Evolutionary conservation across 2,113 vertebrate species (phyloP).

Genomic region (Sinocyclocheilus maitianheensis): DNA sequence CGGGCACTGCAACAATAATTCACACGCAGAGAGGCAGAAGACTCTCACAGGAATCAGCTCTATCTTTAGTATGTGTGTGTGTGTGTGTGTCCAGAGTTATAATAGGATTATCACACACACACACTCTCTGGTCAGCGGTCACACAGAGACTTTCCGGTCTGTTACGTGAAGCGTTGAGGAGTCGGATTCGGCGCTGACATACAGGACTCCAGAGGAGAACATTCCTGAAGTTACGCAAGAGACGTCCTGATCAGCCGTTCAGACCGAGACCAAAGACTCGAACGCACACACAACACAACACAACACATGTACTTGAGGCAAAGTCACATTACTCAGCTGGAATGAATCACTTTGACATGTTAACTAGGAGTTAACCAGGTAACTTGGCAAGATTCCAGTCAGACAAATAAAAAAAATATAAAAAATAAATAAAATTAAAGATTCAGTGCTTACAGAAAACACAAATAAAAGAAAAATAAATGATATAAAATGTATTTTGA

Average conservation of each 20-base stretch:
- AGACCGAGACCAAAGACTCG: background rate
- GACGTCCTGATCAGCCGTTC: background rate
- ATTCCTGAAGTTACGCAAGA: background rate
- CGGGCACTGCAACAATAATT: background rate
- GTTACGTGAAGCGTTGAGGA: background rate
- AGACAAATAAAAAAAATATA: too few species aligned
- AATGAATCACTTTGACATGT: background rate
- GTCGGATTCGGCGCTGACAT: background rate
- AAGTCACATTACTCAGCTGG: background rate
- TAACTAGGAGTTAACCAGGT: background rate
- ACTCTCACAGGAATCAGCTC: background rate
- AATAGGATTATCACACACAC: background rate
- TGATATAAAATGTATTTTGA: background rate
- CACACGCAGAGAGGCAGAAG: constrained; percentile 23
- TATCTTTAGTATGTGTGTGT: background rate
- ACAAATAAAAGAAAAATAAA: too few species aligned
- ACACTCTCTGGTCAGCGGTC: background rate
- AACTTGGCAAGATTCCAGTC: background rate
- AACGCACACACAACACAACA: background rate
- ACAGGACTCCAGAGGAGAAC: background rate
- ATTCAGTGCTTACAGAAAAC: too few species aligned
- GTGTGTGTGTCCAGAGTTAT: background rate
- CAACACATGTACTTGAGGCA: background rate
- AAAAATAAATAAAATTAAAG: too few species aligned
- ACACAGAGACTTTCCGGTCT: background rate